Conservation (phyloP, 2,888 invertebrate species). For the Agriotes lineatus region DNA sequence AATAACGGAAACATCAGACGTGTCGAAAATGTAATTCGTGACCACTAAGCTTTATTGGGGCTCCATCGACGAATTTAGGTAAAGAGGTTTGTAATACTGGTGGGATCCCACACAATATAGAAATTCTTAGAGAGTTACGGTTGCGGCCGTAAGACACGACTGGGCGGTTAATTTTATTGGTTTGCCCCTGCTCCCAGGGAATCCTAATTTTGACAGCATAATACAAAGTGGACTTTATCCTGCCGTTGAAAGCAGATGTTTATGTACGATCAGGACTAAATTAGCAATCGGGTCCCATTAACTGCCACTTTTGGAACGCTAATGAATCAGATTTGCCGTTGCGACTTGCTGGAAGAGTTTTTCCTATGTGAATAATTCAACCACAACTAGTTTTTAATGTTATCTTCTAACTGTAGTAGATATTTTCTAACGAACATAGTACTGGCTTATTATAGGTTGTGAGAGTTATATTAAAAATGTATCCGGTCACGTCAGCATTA, state of each 20-base stretch:
- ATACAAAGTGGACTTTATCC: constrained; percentile 1
- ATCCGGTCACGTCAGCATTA: not conserved
- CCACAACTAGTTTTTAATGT: too few relatives aligned
- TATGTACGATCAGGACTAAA: not conserved
- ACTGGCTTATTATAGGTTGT: not conserved
- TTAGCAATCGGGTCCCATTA: not conserved
- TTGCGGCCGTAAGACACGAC: not conserved
- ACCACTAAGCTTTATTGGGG: not conserved
- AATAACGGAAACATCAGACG: constrained; percentile 8
- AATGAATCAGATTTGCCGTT: not conserved
- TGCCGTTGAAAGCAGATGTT: not conserved
- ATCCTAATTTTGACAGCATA: constrained; percentile 1
- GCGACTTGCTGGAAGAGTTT: too few relatives aligned
- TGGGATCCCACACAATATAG: constrained; percentile 1
- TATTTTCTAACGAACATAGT: too few relatives aligned
- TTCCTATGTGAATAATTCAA: too few relatives aligned
- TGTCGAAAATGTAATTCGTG: constrained; percentile 6
- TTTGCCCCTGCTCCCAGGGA: constrained; percentile 2
- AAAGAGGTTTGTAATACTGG: not conserved
- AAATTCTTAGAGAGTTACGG: constrained; percentile 1
- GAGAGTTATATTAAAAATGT: constrained; percentile 4
- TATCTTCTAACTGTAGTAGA: too few relatives aligned
- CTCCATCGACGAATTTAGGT: not conserved
- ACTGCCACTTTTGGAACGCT: not conserved
- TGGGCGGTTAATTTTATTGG: constrained; percentile 11